Base-by-base conservation (phyloP, 2,888 invertebrate genomes). In the Ormyrus nitidulus region DNA sequence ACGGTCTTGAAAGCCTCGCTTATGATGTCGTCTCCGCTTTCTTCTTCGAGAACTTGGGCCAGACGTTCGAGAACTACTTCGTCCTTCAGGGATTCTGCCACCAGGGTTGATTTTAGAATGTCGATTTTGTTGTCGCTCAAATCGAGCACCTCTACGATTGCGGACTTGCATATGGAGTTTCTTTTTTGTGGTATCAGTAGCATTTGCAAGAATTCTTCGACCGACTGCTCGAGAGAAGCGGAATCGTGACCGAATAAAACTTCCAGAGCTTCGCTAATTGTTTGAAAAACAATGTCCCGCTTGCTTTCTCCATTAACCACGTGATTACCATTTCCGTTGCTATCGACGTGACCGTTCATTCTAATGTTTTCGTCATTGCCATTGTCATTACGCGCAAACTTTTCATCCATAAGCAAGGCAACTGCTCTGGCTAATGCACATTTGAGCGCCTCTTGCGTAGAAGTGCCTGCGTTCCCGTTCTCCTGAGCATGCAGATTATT, bases 1-100 rank as follows among this genome's bases (percentile, higher is more conserved):
- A 95, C 92, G 83, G 94, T 94, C 88, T 93, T 93, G 83, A 95
- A 94, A 0, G 94, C 94, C 8, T 93, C 92, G 0, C 93, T 93
- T 9, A 95, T 92, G 82, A 94, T 91, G 85, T 94, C 94, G 5
- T 84, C 84, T 0, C 86, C 88, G 6, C 86, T 83, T n/a, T 90
- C 88, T 83, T 93, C 92, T 81, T 93, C 93, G 68, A 95, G 91
- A 77, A 95, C 93, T 83, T 93, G 92, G 34, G 93, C 92, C 44
- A 95, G 91, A 86, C 93, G 93, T 79, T 94, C 94, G 71, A 94
- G 91, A 0, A 94, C 92, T 13, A 93, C 93, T 81, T 93, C 92
- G 13, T 92, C 92, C 51, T 92, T 91, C 79, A 92, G 89, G 85
- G 92, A 90, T 83, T 92, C 92, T 7, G 91, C 89, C 71, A 89